These are phyloP conservation scores for Caranx ignobilis DNA, from an alignment of 2,113 vertebrate genomes.

Conservation along the genomic window DNA sequence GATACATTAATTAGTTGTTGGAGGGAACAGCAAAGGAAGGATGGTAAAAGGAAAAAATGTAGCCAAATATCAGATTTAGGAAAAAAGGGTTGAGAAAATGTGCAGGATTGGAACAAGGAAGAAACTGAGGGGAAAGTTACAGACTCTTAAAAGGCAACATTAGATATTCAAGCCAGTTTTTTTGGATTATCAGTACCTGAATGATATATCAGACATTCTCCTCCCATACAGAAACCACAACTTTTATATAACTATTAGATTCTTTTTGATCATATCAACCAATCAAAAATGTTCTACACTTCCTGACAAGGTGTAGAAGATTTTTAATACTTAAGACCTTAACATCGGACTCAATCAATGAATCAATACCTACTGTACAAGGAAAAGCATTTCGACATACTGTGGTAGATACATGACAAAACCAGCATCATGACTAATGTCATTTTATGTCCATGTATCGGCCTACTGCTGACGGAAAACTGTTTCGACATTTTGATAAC, in stretches of 20 bases:
- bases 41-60: background rate
- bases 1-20: conserved; percentile 1
- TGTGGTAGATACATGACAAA: background rate
- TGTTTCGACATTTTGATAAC: conserved; percentile 41
- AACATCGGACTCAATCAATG: background rate
- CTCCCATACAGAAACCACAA: background rate
- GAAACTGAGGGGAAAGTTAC: no score
- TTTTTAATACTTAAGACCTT: background rate
- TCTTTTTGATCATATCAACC: background rate
- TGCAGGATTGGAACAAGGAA: background rate
- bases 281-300: no score
- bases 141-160: background rate
- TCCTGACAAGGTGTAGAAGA: no score
- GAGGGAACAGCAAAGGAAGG: background rate
- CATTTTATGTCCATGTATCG: background rate
- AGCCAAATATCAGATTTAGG: background rate
- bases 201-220: background rate
- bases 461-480: conserved; percentile 9
- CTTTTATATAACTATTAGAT: background rate
- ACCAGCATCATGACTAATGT: background rate
- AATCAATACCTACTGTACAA: conserved; percentile 8
- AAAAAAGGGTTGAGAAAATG: background rate
- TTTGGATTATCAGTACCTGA: no score
- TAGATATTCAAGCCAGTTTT: background rate
- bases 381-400: background rate